Conservation (phyloP, 2,888 invertebrate species). For the Phania funesta region DNA sequence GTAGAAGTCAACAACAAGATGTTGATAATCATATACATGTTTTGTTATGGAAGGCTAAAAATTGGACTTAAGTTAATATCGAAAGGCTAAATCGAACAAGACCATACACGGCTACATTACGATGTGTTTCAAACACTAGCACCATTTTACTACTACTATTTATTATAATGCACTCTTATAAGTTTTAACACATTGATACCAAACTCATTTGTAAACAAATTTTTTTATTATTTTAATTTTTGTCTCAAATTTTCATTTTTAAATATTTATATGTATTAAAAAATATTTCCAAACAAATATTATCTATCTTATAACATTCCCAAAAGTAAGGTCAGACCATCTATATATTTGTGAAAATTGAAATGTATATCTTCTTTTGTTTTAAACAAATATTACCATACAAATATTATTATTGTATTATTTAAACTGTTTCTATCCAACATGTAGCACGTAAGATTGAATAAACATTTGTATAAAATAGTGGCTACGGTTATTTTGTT, state of each 20-base stretch:
- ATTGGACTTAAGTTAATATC: constrained; percentile 75
- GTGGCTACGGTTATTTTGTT: too few relatives aligned
- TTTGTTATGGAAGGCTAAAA: constrained; percentile 78
- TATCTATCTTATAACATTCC: too few relatives aligned
- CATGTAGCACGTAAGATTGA: too few relatives aligned
- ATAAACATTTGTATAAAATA: too few relatives aligned
- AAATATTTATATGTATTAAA: background rate
- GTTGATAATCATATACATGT: constrained; percentile 79
- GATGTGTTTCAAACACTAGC: constrained; percentile 15
- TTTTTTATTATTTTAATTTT: background rate
- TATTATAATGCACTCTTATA: constrained; percentile 7
- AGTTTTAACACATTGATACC: background rate
- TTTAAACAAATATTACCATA: too few relatives aligned
- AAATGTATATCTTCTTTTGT: too few relatives aligned
- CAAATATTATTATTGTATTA: too few relatives aligned
- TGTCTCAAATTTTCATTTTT: background rate
- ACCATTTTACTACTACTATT: background rate
- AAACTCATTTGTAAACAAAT: constrained; percentile 24
- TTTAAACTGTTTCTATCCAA: too few relatives aligned
- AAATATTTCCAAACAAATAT: background rate
- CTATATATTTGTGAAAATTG: too few relatives aligned
- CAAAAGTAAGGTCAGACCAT: too few relatives aligned
- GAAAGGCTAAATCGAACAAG: background rate
- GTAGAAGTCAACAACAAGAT: constrained; percentile 72
- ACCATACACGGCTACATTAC: background rate